Conservation (phyloP, 2,797 vertebrate species). For the Sphenopsis melanotis region DNA sequence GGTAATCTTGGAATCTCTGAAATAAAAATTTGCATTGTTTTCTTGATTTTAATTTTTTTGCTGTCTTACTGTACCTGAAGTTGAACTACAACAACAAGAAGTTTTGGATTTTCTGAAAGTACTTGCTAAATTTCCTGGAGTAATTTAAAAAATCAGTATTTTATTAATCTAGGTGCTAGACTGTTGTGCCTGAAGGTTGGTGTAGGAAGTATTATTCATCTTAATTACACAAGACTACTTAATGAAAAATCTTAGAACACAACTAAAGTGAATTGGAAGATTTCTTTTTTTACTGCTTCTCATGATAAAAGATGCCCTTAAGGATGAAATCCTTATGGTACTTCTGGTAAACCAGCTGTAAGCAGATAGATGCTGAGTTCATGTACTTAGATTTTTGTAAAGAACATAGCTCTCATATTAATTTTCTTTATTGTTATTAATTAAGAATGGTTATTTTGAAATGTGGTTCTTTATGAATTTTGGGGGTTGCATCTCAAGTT, state of each 20-base stretch:
- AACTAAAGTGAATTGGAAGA: background rate
- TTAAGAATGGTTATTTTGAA: background rate
- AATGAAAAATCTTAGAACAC: background rate
- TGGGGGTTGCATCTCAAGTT: background rate
- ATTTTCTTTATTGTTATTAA: background rate
- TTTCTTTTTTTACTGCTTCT: background rate
- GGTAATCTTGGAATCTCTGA: background rate
- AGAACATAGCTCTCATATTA: background rate
- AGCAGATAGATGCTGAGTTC: background rate
- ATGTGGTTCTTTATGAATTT: background rate
- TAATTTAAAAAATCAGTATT: background rate
- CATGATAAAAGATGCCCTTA: background rate
- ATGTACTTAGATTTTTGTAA: background rate
- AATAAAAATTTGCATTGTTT: background rate
- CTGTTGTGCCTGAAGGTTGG: background rate
- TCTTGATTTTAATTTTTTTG: background rate
- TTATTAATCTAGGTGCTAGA: background rate
- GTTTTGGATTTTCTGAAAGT: background rate
- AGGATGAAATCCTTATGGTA: background rate
- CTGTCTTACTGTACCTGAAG: background rate
- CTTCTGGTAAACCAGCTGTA: background rate
- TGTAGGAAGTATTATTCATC: background rate
- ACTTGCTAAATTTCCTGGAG: background rate
- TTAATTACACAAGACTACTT: background rate
- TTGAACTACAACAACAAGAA: background rate